Conservation (phyloP, 2,888 invertebrate genomes). For the Polylopha cassiicola region DNA sequence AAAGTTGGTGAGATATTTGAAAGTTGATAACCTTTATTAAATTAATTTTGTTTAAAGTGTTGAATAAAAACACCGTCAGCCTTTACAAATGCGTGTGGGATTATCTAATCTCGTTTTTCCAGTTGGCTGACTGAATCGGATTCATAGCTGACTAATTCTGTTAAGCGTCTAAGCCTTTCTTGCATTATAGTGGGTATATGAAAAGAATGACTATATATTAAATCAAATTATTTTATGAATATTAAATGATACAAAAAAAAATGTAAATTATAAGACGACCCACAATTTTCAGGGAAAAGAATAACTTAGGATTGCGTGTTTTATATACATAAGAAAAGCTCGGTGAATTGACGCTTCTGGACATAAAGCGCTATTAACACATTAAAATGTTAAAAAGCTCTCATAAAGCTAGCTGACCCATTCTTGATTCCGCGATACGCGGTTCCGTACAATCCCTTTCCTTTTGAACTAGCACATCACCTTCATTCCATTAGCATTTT, state of each 20-base stretch:
- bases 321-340: too few species aligned
- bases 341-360: too few species aligned
- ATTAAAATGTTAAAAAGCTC: conserved; percentile 19
- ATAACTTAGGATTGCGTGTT: too few species aligned
- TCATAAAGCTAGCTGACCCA: conserved; percentile 17
- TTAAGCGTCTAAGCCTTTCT: conserved; percentile 42
- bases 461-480: conserved; percentile 42
- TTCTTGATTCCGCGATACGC: conserved; percentile 18
- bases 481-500: conserved; percentile 59
- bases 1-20: conserved; percentile 11
- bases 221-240: too few species aligned
- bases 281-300: too few species aligned
- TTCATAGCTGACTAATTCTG: conserved; percentile 49
- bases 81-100: conserved; percentile 37
- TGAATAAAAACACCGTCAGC: conserved; percentile 22
- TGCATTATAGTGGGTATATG: too few species aligned
- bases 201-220: too few species aligned
- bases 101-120: conserved; percentile 57
- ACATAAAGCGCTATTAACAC: conserved; percentile 7
- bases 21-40: conserved; percentile 20
- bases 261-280: too few species aligned
- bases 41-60: conserved; percentile 18
- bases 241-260: too few species aligned
- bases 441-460: conserved; percentile 30
- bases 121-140: conserved; percentile 49